phyloP scores from a whole-genome alignment of 2,888 invertebrate species.

The Eulithis prunata region DNA sequence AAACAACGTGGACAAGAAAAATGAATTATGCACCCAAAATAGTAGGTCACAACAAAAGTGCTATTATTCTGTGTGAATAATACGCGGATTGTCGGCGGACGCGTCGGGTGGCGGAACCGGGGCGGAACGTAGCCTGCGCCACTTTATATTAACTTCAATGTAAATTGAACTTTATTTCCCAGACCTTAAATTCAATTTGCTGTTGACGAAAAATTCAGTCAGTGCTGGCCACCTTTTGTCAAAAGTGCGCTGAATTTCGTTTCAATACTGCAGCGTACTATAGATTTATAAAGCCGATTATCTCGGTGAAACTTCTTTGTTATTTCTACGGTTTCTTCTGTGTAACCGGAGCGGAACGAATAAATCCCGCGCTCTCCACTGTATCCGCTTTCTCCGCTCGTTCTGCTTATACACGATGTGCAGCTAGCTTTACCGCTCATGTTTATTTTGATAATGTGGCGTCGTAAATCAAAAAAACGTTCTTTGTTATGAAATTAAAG shows the following conservation, averaged over 20 bases:
- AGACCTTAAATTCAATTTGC: background rate
- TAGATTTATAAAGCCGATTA: background rate
- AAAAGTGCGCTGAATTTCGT: background rate
- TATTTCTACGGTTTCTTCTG: slow-evolving; percentile 14
- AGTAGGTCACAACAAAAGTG: slow-evolving; percentile 38
- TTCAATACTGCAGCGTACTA: background rate
- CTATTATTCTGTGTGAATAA: slow-evolving; percentile 42
- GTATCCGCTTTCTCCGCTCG: slow-evolving; percentile 33
- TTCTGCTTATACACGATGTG: slow-evolving; percentile 34
- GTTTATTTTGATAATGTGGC: slow-evolving; percentile 28
- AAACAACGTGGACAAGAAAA: slow-evolving; percentile 24
- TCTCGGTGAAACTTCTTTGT: slow-evolving; percentile 4
- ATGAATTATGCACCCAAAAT: slow-evolving; percentile 35
- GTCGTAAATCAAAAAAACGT: slow-evolving; percentile 35
- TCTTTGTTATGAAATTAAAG: slow-evolving; percentile 28
- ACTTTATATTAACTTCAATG: slow-evolving; percentile 4
- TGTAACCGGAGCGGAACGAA: slow-evolving; percentile 36
- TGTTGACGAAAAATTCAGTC: background rate
- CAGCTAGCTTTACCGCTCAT: slow-evolving; percentile 36
- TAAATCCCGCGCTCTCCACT: slow-evolving; percentile 41
- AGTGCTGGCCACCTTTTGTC: background rate
- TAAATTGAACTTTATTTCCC: slow-evolving; percentile 7
- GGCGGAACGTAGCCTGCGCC: slow-evolving; percentile 31
- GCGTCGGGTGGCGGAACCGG: slow-evolving; percentile 28
- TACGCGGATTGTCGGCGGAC: slow-evolving; percentile 31